phyloP scores from a whole-genome alignment of 2,888 invertebrate species.

The Scaptomyza flava region DNA sequence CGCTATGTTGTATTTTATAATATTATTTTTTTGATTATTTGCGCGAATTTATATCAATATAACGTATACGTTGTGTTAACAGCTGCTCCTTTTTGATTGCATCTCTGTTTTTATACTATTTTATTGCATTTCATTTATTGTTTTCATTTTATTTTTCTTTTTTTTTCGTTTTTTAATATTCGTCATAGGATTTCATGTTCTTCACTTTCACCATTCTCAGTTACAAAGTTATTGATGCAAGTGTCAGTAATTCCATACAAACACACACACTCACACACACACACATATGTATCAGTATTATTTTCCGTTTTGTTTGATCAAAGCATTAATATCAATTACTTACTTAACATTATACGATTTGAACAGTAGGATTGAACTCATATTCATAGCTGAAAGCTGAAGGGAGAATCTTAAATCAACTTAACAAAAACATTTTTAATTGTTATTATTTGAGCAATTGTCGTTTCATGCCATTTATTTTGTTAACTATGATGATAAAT shows the following conservation, averaged over 20 bases:
- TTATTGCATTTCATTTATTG: too few relatives aligned
- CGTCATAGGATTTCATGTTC: not conserved
- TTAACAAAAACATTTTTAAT: not conserved
- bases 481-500: not conserved
- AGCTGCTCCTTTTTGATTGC: too few relatives aligned
- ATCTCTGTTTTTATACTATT: too few relatives aligned
- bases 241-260: not conserved
- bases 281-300: too few relatives aligned
- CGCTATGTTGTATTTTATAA: not conserved
- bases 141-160: not conserved
- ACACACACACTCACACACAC: too few relatives aligned
- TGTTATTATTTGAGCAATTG: not conserved
- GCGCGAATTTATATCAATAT: too few relatives aligned
- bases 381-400: too few relatives aligned
- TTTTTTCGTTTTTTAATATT: not conserved
- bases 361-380: not conserved
- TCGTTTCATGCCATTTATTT: not conserved
- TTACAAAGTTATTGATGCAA: not conserved
- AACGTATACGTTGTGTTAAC: too few relatives aligned
- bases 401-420: not conserved
- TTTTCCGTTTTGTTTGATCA: not conserved
- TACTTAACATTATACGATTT: not conserved
- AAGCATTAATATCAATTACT: not conserved
- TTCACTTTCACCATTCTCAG: not conserved
- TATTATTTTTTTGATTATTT: too few relatives aligned